phyloP scores from a whole-genome alignment of 30 jellyfish, hydroid and myxozoan genomes.

The Catostylus mosaicus region DNA sequence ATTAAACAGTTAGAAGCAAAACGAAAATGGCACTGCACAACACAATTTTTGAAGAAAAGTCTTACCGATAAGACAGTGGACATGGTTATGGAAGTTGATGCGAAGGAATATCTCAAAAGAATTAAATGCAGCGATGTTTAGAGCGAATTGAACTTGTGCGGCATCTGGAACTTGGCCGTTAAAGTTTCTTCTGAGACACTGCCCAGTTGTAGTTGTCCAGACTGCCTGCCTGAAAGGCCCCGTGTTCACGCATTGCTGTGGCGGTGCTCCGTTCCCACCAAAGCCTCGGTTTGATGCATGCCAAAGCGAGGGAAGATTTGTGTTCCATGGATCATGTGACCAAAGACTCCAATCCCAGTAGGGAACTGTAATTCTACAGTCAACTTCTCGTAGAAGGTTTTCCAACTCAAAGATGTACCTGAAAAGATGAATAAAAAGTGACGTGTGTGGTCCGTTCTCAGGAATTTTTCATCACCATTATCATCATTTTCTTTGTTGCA shows the following conservation, averaged over 20 bases:
- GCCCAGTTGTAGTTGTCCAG: slow-evolving; percentile 30
- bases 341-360: slow-evolving; percentile 80
- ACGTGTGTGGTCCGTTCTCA: background rate
- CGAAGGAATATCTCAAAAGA: slow-evolving; percentile 27
- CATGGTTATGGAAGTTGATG: slow-evolving; percentile 11
- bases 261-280: slow-evolving; percentile 44
- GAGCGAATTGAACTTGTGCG: slow-evolving; percentile 31
- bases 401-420: slow-evolving; percentile 40
- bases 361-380: slow-evolving; percentile 70
- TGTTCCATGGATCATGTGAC: slow-evolving; percentile 63
- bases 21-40: background rate
- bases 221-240: slow-evolving; percentile 53
- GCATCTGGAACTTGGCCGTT: slow-evolving; percentile 35
- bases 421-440: background rate
- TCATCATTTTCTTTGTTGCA: background rate
- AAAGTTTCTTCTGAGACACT: slow-evolving; percentile 40
- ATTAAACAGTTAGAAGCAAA: too few relatives aligned
- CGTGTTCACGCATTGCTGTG: slow-evolving; percentile 25
- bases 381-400: slow-evolving; percentile 44
- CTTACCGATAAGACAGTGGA: slow-evolving; percentile 44
- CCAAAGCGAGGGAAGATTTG: slow-evolving; percentile 38
- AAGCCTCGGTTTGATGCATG: slow-evolving; percentile 33
- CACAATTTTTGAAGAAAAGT: background rate
- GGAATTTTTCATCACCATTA: too few relatives aligned
- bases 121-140: background rate